These are phyloP conservation scores for Poeciliopsis occidentalis DNA, from an alignment of 2,113 vertebrate species.

Conservation along the genomic window DNA sequence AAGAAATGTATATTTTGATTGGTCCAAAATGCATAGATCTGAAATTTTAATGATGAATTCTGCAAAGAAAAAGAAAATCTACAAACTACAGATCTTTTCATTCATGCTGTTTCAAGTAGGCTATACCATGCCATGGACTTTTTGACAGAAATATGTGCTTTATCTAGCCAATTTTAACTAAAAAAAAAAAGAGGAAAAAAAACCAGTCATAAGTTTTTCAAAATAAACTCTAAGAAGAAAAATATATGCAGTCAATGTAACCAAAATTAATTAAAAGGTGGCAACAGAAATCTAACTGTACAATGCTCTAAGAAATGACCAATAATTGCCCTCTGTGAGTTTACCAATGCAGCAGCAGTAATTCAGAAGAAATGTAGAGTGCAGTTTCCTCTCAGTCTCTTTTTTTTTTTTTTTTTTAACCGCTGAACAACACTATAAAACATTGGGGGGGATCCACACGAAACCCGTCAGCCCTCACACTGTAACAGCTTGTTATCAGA, in stretches of 20 bases:
- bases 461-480: conserved; percentile 44
- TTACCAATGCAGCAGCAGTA: conserved; percentile 17
- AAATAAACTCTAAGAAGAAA: not conserved
- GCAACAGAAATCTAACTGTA: not conserved
- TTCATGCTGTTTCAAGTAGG: not conserved
- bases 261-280: not conserved
- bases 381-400: conserved; percentile 15
- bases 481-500: conserved; percentile 55
- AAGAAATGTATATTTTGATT: too few species aligned
- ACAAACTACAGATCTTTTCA: too few species aligned
- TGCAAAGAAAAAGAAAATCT: too few species aligned
- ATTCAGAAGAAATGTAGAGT: conserved; percentile 23
- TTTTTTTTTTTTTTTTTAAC: conserved; percentile 27
- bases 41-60: too few species aligned
- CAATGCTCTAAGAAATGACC: not conserved
- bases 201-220: not conserved
- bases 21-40: too few species aligned
- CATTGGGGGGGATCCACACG: conserved; percentile 27
- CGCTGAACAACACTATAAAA: conserved; percentile 20
- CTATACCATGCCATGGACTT: not conserved
- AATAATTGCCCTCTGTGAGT: conserved; percentile 10
- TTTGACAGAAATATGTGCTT: not conserved
- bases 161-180: not conserved
- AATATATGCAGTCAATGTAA: not conserved
- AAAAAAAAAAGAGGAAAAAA: too few species aligned